Base-by-base conservation (phyloP, 2,797 vertebrate genomes). In the Paratrypauchen microcephalus region DNA sequence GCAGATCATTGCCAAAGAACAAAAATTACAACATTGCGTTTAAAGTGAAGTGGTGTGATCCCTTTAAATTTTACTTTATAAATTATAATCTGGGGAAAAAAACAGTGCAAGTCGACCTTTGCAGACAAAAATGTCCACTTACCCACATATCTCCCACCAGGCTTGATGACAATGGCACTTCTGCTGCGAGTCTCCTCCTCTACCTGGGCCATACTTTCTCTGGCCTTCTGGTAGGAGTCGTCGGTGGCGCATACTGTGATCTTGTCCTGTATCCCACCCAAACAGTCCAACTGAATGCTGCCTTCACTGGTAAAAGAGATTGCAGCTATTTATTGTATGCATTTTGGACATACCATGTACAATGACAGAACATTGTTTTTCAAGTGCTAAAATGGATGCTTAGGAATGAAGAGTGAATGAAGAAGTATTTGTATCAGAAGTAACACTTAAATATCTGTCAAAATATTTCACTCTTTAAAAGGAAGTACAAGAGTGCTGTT, bases 181-280 rank as follows among this genome's bases (percentile, higher is more conserved):
- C 97, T 93, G 79, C 97, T 99, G 59, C 97, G 95, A 0, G 96
- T 97, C 91, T 99, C 97, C 92, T 98, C 97, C 89, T 99, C 97
- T 0, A 94, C 97, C 91, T 96, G 96, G 0, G 97, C 97, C 97
- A 99, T 97, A 91, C 93, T 98, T 75, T 98, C 95, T 74, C 96
- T 93, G 1, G 97, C 97, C 87, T 98, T 98, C 92, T 98, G 96
- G 91, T 99, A 99, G 52, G 98, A 99, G 80, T 99, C 98, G 0
- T 99, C 97, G 0, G 97, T 99, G 80, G 98, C 98, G 2, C 97
- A 97, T 77, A 99, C 96, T 0, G 97, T 99, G 89, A 99, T 97
- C 87, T 99, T 99, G 88, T 99, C 97, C 92, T 97, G 97, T 88
- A 99, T 97, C 78, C 94, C 95, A 69, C 96, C 97, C 83, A 99